Evolutionary conservation across 2,797 vertebrate species (phyloP), one percentile per base, ranked within the genome.

Genomic region (Chiroxiphia lanceolata): DNA sequence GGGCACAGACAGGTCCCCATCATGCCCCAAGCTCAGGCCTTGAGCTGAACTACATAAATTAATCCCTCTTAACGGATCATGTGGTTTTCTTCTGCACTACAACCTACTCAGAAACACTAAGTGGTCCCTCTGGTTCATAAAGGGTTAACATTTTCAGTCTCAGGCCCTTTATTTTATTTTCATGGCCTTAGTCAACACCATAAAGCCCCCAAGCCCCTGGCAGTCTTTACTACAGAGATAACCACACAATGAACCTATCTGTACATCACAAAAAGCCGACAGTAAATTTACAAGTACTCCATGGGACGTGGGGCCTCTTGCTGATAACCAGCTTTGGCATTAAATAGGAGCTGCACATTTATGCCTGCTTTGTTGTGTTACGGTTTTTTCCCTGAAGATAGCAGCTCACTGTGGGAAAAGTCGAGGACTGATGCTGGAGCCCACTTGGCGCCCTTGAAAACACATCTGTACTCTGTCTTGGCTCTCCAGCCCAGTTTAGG

Each of bases 271-370:
- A 80, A 82, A 86, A 77, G 70, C 77, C 4, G 7, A 69, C 67
- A 36, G 59, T 75, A 71, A 82, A 90, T 69, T 92, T 95, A 91
- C 80, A 87, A 93, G 78, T 61, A 57, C 78, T 91, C 78, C 0
- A 0, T 81, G 87, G 76, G 80, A 75, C 75, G 31, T 44, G 56
- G 63, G 91, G 50, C 87, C 89, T 76, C 2, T 25, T 83, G 69
- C 89, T 94, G 92, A 94, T 93, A 96, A 88, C 85, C 65, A 48
- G 83, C 56, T 89, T 91, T 83, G 82, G 61, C 85, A 75, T 8
- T 6, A 19, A 93, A 85, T 34, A 82, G n/a, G 50, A 94, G 34
- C 89, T 69, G 72, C 53, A 33, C 67, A 36, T 89, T 93, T 85
- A 60, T 64, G 82, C 44, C 53, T 71, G 53, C 85, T 94, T 91